Conservation (phyloP, 2,888 invertebrate genomes). For the Pseudolycoriella hygida region DNA sequence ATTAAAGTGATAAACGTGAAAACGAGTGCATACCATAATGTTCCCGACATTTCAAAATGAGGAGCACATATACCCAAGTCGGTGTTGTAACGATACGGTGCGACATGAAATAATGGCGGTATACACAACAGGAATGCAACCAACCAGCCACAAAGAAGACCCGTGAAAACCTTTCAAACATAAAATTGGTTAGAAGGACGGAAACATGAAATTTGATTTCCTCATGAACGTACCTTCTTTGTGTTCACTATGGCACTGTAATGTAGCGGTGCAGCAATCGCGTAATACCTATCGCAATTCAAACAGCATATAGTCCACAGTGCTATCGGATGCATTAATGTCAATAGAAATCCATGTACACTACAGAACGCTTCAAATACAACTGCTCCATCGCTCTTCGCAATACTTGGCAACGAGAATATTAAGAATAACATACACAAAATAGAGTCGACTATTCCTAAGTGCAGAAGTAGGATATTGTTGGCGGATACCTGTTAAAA, state of each 20-base stretch:
- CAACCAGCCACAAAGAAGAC: constrained; percentile 49
- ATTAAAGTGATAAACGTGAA: constrained; percentile 47
- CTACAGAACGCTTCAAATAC: constrained; percentile 37
- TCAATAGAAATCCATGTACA: constrained; percentile 47
- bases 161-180: constrained; percentile 37
- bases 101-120: constrained; percentile 42
- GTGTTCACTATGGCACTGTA: constrained; percentile 61
- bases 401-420: constrained; percentile 32
- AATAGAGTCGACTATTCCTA: constrained; percentile 50
- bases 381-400: constrained; percentile 26
- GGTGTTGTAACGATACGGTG: constrained; percentile 35
- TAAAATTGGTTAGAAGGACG: too few species aligned
- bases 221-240: constrained; percentile 41
- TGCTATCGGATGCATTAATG: constrained; percentile 53
- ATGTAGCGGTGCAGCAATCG: constrained; percentile 62
- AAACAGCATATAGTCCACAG: constrained; percentile 67
- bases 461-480: constrained; percentile 51
- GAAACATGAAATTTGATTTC: too few species aligned
- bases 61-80: constrained; percentile 48
- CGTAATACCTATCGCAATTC: constrained; percentile 62
- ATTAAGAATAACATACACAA: constrained; percentile 42
- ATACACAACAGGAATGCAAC: constrained; percentile 42
- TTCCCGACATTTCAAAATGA: constrained; percentile 43
- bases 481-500: constrained; percentile 42
- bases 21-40: constrained; percentile 43